phyloP scores from a whole-genome alignment of 2,888 invertebrate genomes.

The Malachius bipustulatus region DNA sequence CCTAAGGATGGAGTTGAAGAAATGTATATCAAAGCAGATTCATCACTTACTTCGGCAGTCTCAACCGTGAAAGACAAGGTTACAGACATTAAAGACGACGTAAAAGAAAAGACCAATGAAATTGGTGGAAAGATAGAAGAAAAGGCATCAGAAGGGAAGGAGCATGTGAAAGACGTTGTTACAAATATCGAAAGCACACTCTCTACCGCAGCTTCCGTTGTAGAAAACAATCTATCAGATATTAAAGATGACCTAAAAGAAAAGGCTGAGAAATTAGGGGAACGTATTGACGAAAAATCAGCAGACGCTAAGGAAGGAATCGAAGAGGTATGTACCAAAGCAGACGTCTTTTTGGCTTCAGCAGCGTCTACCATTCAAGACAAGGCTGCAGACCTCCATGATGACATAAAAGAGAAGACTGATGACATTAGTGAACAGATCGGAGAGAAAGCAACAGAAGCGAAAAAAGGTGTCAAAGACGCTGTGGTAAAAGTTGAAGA shows the following conservation, averaged over 20 bases:
- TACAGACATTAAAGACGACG: conserved; percentile 5
- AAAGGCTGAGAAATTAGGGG: too few species aligned
- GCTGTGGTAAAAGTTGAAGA: conserved; percentile 1
- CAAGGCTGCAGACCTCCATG: not conserved
- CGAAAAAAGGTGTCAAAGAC: not conserved
- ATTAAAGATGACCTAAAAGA: conserved; percentile 1
- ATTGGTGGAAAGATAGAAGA: not conserved
- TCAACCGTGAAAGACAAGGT: not conserved
- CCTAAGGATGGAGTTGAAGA: not conserved
- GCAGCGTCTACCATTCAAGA: too few species aligned
- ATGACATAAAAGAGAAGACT: conserved; percentile 12
- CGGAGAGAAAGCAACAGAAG: not conserved
- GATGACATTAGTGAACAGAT: conserved; percentile 5
- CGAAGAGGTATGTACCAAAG: too few species aligned
- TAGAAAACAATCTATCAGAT: too few species aligned
- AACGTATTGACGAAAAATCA: not conserved
- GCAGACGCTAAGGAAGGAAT: conserved; percentile 8
- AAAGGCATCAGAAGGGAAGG: conserved; percentile 26
- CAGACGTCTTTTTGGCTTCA: too few species aligned
- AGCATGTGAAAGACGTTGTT: conserved; percentile 35
- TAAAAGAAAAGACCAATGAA: conserved; percentile 11
- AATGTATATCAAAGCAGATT: too few species aligned
- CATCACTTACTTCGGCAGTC: not conserved
- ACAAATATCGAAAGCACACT: not conserved
- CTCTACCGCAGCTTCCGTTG: not conserved